Percentiles rank a stretch among this genome's conserved stretches.
These are phyloP conservation scores for Mesorhabditis sp. DNA, from an alignment of 2,888 invertebrate species.

Conservation along the genomic window DNA sequence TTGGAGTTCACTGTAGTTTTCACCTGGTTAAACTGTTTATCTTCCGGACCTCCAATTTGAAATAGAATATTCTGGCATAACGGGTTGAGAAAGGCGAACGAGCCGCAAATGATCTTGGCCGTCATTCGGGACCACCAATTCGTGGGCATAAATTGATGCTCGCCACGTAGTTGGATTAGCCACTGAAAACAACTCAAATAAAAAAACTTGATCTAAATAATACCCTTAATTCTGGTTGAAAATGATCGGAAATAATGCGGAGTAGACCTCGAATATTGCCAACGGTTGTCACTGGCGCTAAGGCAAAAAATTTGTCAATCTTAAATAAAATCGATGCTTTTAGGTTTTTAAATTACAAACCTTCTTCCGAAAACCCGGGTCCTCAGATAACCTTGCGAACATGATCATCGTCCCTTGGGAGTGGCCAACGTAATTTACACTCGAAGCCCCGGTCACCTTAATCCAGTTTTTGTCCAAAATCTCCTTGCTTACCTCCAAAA, in stretches of 20 bases:
- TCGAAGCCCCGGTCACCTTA: constrained; percentile 5
- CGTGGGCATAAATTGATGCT: constrained; percentile 9
- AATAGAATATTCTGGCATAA: constrained; percentile 11
- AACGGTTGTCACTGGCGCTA: constrained; percentile 12
- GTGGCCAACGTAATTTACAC: constrained; percentile 17
- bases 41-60: constrained; percentile 9
- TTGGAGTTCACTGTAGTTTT: neutral
- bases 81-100: neutral
- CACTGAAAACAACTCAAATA: neutral
- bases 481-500: constrained; percentile 9
- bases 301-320: constrained; percentile 10
- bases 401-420: constrained; percentile 20
- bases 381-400: constrained; percentile 14
- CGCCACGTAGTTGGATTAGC: constrained; percentile 8
- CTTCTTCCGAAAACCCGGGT: constrained; percentile 13
- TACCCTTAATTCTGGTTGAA: constrained; percentile 5
- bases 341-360: constrained; percentile 5
- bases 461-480: neutral
- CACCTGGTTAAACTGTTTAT: constrained; percentile 10
- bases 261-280: constrained; percentile 8
- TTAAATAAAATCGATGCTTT: neutral
- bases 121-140: constrained; percentile 5
- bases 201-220: neutral
- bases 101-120: constrained; percentile 12
- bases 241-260: constrained; percentile 7